Percentiles rank a stretch among this genome's conserved stretches.
These are phyloP conservation scores for Rynchops niger DNA, from an alignment of 2,113 vertebrate genomes.

Conservation along the genomic window DNA sequence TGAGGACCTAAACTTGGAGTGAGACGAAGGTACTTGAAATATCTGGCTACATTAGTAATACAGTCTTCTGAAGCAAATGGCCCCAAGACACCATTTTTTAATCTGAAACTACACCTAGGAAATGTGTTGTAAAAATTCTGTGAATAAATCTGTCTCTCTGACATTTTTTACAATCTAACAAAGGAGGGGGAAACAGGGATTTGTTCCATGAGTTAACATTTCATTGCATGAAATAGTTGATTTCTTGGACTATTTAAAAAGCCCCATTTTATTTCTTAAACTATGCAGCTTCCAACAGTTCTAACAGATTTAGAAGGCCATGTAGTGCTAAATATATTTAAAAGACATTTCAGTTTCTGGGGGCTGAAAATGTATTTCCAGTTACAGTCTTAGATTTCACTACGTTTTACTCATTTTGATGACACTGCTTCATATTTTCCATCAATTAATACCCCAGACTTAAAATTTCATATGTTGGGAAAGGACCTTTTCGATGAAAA, in stretches of 20 bases:
- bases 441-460: neutral
- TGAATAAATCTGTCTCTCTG: neutral
- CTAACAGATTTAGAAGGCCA: neutral
- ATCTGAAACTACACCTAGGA: neutral
- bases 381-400: neutral
- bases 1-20: neutral
- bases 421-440: neutral
- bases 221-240: neutral
- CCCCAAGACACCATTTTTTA: neutral
- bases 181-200: neutral
- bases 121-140: neutral
- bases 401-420: neutral
- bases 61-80: neutral
- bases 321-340: neutral
- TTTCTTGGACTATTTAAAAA: neutral
- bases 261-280: neutral
- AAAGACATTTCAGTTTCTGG: neutral
- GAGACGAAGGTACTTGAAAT: neutral
- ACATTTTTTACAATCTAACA: neutral
- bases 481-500: neutral
- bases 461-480: neutral
- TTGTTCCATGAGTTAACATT: neutral
- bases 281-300: neutral
- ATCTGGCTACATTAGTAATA: neutral
- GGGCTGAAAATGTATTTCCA: neutral